These are phyloP conservation scores for Parascotia fuliginaria DNA, from an alignment of 2,888 invertebrate genomes.

Conservation along the genomic window DNA sequence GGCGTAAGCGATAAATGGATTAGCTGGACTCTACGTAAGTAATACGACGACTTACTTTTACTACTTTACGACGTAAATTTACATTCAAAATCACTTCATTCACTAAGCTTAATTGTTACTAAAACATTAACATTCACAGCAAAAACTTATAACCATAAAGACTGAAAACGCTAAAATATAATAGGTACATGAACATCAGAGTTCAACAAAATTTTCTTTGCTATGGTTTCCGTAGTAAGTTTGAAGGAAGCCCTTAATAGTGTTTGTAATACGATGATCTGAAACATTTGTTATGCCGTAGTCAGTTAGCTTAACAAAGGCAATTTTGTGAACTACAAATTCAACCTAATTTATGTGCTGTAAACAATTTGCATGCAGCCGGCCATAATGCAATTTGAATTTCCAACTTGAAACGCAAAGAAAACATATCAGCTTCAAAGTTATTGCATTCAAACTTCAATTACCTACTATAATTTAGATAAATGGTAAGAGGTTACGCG, in stretches of 20 bases:
- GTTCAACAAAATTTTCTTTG: no score
- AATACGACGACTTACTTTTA: no score
- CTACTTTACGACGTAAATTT: no score
- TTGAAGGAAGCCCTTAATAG: not conserved
- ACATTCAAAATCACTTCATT: no score
- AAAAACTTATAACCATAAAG: no score
- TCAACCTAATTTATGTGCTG: constrained; percentile 30
- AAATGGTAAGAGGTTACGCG: not conserved
- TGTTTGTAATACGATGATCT: not conserved
- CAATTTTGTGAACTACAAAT: constrained; percentile 28
- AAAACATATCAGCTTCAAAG: not conserved
- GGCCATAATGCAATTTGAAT: constrained; percentile 23
- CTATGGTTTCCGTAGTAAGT: no score
- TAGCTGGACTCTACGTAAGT: no score
- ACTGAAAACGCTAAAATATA: no score
- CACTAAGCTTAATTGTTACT: no score
- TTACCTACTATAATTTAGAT: not conserved
- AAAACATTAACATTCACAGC: no score
- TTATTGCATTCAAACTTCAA: not conserved
- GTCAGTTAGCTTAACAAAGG: constrained; percentile 16
- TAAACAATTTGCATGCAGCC: constrained; percentile 29
- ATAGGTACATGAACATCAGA: no score
- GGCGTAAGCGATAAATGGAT: no score
- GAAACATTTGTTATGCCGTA: constrained; percentile 17
- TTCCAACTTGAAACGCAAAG: constrained; percentile 22